Evolutionary conservation across 2,113 vertebrate genomes (phyloP).

Genomic region (Xenopus tropicalis): UCB_Xtro_10.0 CM004449.2:25399001-25399500

Average conservation of each 20-base stretch:
- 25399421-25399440: slow-evolving; percentile 63
- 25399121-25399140: too few species aligned
- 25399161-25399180: neutral
- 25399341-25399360: slow-evolving; percentile 42
- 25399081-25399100: neutral
- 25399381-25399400: slow-evolving; percentile 65
- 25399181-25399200: neutral
- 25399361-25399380: slow-evolving; percentile 56
- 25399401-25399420: slow-evolving; percentile 60
- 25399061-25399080: too few species aligned
- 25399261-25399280: neutral
- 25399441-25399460: slow-evolving; percentile 57
- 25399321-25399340: slow-evolving; percentile 35
- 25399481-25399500: slow-evolving; percentile 56
- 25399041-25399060: too few species aligned
- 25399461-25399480: slow-evolving; percentile 56
- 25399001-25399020: too few species aligned
- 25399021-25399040: too few species aligned
- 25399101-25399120: neutral
- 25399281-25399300: slow-evolving; percentile 32
- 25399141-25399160: too few species aligned
- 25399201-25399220: neutral
- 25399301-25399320: slow-evolving; percentile 37
- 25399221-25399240: slow-evolving; percentile 2
- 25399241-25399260: slow-evolving; percentile 23